Evolutionary conservation across 2,113 vertebrate genomes (phyloP).

Genomic region (Phodopus roborovskii): DNA sequence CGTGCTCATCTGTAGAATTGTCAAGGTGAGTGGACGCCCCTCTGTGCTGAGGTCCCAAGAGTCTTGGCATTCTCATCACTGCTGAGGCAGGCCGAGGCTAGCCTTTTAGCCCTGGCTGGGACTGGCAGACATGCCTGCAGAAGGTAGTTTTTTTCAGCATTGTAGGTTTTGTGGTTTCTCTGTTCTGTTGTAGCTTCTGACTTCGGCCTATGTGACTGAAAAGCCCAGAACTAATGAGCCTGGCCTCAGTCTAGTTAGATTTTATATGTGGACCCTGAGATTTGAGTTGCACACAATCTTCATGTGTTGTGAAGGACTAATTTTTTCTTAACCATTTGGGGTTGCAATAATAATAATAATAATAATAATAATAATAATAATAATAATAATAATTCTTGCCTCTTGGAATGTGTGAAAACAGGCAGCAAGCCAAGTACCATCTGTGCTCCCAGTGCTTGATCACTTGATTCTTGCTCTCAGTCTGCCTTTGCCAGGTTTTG

Average conservation of each 20-base stretch:
- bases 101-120: not conserved
- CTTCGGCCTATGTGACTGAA: not conserved
- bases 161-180: not conserved
- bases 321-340: not conserved
- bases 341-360: not conserved
- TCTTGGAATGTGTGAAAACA: not conserved
- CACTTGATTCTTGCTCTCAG: not conserved
- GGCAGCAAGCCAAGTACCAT: not conserved
- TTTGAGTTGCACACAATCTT: not conserved
- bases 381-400: not conserved
- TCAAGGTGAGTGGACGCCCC: slow-evolving; percentile 90
- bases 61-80: not conserved
- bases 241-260: not conserved
- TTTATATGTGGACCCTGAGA: not conserved
- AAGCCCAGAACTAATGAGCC: fast-evolving
- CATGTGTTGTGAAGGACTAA: not conserved
- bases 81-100: not conserved
- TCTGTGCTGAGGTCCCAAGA: not conserved
- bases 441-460: not conserved
- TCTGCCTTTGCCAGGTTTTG: not conserved
- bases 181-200: not conserved
- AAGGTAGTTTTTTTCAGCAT: not conserved
- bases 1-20: slow-evolving; percentile 97
- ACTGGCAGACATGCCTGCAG: not conserved
- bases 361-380: too few relatives aligned